phyloP scores from a whole-genome alignment of 2,113 vertebrate species.

The Pangasianodon gigas region DNA sequence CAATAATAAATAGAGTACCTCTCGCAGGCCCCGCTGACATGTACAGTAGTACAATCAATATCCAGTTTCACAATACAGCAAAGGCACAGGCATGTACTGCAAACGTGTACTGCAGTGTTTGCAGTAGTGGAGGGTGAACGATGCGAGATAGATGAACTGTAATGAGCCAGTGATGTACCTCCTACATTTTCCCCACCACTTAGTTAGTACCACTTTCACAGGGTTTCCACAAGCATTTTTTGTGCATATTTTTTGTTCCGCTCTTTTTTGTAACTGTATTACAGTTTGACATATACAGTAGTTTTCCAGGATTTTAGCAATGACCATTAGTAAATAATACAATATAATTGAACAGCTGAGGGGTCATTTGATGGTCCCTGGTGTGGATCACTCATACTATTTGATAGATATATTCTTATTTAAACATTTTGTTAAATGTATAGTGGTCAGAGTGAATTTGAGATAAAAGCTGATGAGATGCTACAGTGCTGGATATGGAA shows the following conservation, averaged over 20 bases:
- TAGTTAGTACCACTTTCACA: not conserved
- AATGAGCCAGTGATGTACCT: constrained; percentile 20
- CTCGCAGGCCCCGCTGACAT: constrained; percentile 66
- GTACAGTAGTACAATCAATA: constrained; percentile 78
- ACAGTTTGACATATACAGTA: constrained; percentile 6
- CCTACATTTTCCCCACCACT: not conserved
- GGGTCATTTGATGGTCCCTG: constrained; percentile 37
- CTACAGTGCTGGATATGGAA: constrained; percentile 39
- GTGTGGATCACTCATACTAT: constrained; percentile 10
- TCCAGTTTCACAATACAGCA: constrained; percentile 76
- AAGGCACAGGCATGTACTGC: constrained; percentile 79
- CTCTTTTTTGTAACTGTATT: not conserved
- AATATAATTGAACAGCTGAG: not conserved
- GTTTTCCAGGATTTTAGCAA: not conserved
- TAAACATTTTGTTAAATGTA: constrained; percentile 21
- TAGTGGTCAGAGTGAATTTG: not conserved
- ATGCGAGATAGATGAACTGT: constrained; percentile 20
- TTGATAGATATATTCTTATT: constrained; percentile 9
- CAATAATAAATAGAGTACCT: constrained; percentile 78
- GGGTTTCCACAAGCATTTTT: not conserved
- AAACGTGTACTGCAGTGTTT: constrained; percentile 59
- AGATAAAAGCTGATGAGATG: constrained; percentile 7
- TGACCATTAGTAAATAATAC: constrained; percentile 12
- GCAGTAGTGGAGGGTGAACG: constrained; percentile 31
- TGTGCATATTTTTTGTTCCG: not conserved